Evolutionary conservation across 2,888 invertebrate genomes (phyloP).

Genomic region (Drosophila affinis): DNA sequence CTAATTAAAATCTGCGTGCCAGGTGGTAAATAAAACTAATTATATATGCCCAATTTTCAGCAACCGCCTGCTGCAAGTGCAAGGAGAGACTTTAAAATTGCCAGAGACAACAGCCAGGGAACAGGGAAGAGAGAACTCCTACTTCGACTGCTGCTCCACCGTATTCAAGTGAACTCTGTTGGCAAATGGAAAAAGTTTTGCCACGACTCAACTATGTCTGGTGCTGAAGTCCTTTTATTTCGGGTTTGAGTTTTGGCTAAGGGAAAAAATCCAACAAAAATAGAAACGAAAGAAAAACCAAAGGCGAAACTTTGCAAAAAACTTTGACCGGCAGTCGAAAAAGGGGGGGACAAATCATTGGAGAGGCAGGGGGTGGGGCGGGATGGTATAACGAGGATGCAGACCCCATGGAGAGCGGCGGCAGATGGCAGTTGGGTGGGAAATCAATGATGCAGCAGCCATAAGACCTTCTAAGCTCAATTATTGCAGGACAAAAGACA

Average conservation of each 20-base stretch:
- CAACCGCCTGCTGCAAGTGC: slow-evolving; percentile 13
- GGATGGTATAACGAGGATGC: background rate
- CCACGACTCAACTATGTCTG: slow-evolving; percentile 61
- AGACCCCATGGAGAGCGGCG: background rate
- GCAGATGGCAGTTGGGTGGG: slow-evolving; percentile 23
- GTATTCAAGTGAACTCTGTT: slow-evolving; percentile 38
- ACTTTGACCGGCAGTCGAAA: slow-evolving; percentile 27
- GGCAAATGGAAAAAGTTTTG: slow-evolving; percentile 67
- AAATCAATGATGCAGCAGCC: slow-evolving; percentile 77
- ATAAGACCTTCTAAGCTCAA: slow-evolving; percentile 72
- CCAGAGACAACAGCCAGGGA: slow-evolving; percentile 3
- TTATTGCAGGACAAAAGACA: slow-evolving; percentile 54
- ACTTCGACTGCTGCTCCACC: background rate
- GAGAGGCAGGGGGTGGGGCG: background rate
- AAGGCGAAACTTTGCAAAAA: slow-evolving; percentile 33
- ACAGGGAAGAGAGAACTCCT: too few relatives aligned
- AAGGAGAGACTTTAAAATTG: slow-evolving; percentile 50
- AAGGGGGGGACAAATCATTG: background rate
- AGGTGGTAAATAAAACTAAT: slow-evolving; percentile 78
- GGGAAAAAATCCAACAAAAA: slow-evolving; percentile 39
- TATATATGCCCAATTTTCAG: slow-evolving; percentile 60
- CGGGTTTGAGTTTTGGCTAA: slow-evolving; percentile 43
- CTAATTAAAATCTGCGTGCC: slow-evolving; percentile 75
- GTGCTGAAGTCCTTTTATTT: slow-evolving; percentile 57
- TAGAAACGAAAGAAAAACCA: slow-evolving; percentile 33